phyloP scores from a whole-genome alignment of 2,797 vertebrate genomes.

The Cuniculus paca region DNA sequence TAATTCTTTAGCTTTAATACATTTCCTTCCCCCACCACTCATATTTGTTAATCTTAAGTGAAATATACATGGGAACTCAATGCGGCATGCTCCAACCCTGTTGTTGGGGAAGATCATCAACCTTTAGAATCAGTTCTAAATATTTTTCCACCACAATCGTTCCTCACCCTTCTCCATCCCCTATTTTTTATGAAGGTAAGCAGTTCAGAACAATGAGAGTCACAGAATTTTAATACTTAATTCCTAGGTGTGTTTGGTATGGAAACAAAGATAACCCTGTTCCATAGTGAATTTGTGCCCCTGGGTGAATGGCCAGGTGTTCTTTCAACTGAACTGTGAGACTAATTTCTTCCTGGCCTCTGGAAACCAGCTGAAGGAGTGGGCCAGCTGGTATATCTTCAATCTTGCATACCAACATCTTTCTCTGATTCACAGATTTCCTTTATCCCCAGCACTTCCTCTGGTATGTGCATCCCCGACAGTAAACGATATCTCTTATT shows the following conservation, averaged over 20 bases:
- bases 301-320: slow-evolving; percentile 90
- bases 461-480: slow-evolving; percentile 77
- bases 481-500: slow-evolving; percentile 79
- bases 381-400: slow-evolving; percentile 89
- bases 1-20: neutral
- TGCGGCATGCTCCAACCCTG: neutral
- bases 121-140: neutral
- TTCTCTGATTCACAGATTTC: slow-evolving; percentile 89
- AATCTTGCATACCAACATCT: slow-evolving; percentile 89
- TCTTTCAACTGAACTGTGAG: slow-evolving; percentile 90
- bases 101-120: neutral
- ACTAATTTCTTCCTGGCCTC: slow-evolving; percentile 92
- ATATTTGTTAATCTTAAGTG: slow-evolving; percentile 40
- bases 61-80: neutral
- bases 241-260: slow-evolving; percentile 87
- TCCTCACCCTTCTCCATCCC: neutral
- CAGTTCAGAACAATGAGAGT: slow-evolving; percentile 79
- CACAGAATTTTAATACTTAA: slow-evolving; percentile 78
- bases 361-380: slow-evolving; percentile 88
- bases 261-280: slow-evolving; percentile 91
- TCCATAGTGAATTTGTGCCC: slow-evolving; percentile 87
- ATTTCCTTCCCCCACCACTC: neutral
- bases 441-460: slow-evolving; percentile 88
- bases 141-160: neutral
- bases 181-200: slow-evolving; percentile 62